These are phyloP conservation scores for Muricea muricata DNA, from an alignment of 92 coral and sea anemone species.

Conservation along the genomic window DNA sequence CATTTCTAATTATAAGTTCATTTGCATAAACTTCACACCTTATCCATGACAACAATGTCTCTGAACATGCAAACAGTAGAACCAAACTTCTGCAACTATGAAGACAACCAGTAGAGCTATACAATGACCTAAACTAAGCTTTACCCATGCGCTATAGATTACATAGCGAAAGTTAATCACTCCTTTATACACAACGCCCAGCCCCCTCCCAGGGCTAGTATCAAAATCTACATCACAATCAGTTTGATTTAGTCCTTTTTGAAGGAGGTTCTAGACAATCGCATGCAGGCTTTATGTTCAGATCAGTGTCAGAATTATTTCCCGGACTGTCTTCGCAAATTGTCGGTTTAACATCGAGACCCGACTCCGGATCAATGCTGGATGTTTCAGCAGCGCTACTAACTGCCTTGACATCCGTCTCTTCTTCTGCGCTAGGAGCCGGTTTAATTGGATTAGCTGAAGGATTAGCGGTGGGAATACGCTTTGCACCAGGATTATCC, in stretches of 20 bases:
- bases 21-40: no score
- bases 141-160: no score
- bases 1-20: no score
- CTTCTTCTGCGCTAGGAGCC: not conserved
- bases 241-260: not conserved
- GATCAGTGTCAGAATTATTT: not conserved
- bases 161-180: no score
- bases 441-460: constrained; percentile 44
- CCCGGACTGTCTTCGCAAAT: not conserved
- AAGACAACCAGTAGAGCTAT: no score
- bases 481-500: constrained; percentile 1
- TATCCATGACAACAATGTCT: no score
- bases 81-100: no score
- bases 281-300: not conserved
- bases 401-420: not conserved
- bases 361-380: not conserved
- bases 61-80: no score
- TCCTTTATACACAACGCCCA: no score
- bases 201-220: no score
- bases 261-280: not conserved
- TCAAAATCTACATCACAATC: no score
- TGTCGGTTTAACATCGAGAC: not conserved
- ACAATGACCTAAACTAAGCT: no score
- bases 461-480: not conserved
- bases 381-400: not conserved